Evolutionary conservation across 2,888 invertebrate species (phyloP).

Genomic region (Syritta pipiens): DNA sequence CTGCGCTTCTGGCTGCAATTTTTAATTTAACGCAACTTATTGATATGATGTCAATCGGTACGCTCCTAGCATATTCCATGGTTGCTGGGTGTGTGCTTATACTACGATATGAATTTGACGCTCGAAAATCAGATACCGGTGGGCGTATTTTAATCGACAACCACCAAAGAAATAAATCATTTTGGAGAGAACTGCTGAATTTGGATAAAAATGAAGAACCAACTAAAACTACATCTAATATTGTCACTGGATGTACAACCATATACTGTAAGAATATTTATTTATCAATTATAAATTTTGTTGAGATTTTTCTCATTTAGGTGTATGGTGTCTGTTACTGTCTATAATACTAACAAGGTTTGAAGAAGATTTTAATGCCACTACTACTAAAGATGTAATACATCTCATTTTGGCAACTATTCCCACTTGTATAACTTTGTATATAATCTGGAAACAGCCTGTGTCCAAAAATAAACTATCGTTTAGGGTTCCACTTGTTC

Average conservation of each 20-base stretch:
- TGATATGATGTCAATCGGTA: conserved; percentile 90
- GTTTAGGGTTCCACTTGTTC: conserved; percentile 89
- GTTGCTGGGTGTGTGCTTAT: conserved; percentile 88
- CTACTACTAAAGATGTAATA: conserved; percentile 61
- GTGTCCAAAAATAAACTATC: conserved; percentile 82
- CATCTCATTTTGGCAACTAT: conserved; percentile 71
- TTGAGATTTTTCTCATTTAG: conserved; percentile 66
- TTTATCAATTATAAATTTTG: conserved; percentile 29
- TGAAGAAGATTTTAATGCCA: conserved; percentile 72
- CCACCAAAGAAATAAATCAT: no score
- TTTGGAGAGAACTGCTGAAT: conserved; percentile 32
- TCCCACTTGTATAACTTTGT: conserved; percentile 79
- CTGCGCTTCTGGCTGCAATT: conserved; percentile 86
- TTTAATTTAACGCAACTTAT: conserved; percentile 86
- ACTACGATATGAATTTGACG: conserved; percentile 81
- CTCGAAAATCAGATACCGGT: conserved; percentile 41
- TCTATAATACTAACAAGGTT: conserved; percentile 73
- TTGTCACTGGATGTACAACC: conserved; percentile 20
- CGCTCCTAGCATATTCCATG: conserved; percentile 86
- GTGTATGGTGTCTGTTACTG: conserved; percentile 74
- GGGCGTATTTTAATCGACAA: not conserved
- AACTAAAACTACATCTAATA: conserved; percentile 22
- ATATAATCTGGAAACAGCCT: conserved; percentile 83
- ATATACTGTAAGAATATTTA: conserved; percentile 17
- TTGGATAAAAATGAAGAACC: conserved; percentile 29